phyloP scores from a whole-genome alignment of 1,140 invertebrate genomes.

The Maniola jurtina region DNA sequence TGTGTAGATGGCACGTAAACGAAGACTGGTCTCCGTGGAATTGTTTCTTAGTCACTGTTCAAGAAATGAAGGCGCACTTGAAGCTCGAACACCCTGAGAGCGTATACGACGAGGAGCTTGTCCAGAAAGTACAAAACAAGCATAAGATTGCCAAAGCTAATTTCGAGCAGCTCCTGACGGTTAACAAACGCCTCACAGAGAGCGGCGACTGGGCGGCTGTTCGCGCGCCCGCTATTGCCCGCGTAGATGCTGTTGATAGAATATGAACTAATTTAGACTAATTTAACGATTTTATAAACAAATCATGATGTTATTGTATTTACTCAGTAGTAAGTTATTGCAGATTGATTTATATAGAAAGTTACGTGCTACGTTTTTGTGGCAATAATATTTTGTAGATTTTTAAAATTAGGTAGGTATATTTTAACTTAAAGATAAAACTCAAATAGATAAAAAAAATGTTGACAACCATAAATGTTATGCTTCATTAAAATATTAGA shows the following conservation, averaged over 20 bases:
- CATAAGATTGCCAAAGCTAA: constrained; percentile 71
- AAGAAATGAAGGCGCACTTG: constrained; percentile 82
- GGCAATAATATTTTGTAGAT: constrained; percentile 16
- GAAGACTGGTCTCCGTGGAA: constrained; percentile 87
- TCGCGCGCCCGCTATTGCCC: constrained; percentile 52
- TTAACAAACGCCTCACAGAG: constrained; percentile 65
- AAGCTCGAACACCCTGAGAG: constrained; percentile 73
- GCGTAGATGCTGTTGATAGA: constrained; percentile 51
- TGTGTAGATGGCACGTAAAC: constrained; percentile 80
- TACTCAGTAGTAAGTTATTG: not conserved
- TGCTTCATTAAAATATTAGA: not conserved
- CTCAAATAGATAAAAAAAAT: not conserved
- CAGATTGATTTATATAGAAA: not conserved
- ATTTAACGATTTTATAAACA: constrained; percentile 14
- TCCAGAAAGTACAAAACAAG: constrained; percentile 65
- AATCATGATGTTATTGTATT: constrained; percentile 16
- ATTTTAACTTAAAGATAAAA: not conserved
- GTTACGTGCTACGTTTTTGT: constrained; percentile 4
- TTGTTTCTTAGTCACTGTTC: constrained; percentile 82
- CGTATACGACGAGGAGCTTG: constrained; percentile 79
- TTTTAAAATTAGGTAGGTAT: not conserved
- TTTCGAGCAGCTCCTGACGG: constrained; percentile 64
- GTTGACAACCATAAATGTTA: no score
- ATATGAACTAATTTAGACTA: constrained; percentile 28
- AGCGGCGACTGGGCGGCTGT: constrained; percentile 60